phyloP scores from a whole-genome alignment of 2,888 invertebrate species.

The Drosophila nr. fundita region DNA sequence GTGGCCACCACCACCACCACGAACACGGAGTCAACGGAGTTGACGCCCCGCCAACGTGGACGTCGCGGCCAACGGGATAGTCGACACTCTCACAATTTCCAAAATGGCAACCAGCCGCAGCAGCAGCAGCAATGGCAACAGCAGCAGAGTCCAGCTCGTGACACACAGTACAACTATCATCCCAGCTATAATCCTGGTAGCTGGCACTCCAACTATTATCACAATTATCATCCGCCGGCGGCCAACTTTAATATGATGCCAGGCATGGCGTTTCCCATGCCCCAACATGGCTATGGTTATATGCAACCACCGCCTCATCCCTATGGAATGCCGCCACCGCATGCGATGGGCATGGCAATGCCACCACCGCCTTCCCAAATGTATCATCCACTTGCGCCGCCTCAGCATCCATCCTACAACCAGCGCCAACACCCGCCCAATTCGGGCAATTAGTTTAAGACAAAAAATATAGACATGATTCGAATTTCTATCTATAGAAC shows the following conservation, averaged over 20 bases:
- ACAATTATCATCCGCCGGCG: slow-evolving; percentile 63
- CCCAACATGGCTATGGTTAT: slow-evolving; percentile 58
- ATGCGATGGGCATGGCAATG: slow-evolving; percentile 27
- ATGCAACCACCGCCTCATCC: slow-evolving; percentile 44
- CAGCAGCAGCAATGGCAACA: slow-evolving; percentile 18
- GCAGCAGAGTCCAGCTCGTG: slow-evolving; percentile 33
- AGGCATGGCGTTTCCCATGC: slow-evolving; percentile 56
- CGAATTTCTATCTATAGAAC: not conserved
- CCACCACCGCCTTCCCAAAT: slow-evolving; percentile 40
- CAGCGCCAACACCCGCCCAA: slow-evolving; percentile 45
- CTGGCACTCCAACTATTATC: slow-evolving; percentile 83
- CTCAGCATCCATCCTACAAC: slow-evolving; percentile 23
- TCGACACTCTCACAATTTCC: slow-evolving; percentile 25
- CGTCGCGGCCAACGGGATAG: slow-evolving; percentile 50
- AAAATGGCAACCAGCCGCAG: slow-evolving; percentile 28
- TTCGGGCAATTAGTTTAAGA: slow-evolving; percentile 16
- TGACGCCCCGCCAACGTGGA: slow-evolving; percentile 50
- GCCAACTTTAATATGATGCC: slow-evolving; percentile 67
- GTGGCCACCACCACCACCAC: slow-evolving; percentile 41
- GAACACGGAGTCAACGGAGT: slow-evolving; percentile 27
- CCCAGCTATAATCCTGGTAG: slow-evolving; percentile 78
- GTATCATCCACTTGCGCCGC: slow-evolving; percentile 35
- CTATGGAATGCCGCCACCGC: slow-evolving; percentile 48
- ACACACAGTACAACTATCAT: slow-evolving; percentile 63
- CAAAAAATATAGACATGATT: not conserved